Evolutionary conservation across 2,113 vertebrate genomes (phyloP), one percentile per base, ranked within the genome.

Genomic region (Sprattus sprattus): DNA sequence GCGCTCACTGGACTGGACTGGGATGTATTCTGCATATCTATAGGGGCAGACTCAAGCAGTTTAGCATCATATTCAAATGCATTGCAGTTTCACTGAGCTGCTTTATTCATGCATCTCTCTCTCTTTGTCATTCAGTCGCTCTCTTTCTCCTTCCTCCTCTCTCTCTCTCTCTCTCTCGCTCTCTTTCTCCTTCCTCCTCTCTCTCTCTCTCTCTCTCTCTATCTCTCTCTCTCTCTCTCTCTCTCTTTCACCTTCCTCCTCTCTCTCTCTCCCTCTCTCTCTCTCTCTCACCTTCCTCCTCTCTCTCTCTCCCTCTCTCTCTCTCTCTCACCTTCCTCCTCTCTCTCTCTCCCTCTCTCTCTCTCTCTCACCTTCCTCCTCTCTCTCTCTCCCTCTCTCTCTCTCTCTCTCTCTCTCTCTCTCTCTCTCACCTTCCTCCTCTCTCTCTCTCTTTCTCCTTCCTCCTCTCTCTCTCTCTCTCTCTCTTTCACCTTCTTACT

Each of bases 321-420:
- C 18, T n/a, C 22, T n/a, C 9, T n/a, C n/a, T n/a, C 98, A 99
- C 6, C 96, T 97, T 2, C 98, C 98, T n/a, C n/a, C n/a, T n/a
- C n/a, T n/a, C 75, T 49, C 47, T 49, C 47, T 11, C 10, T 11
- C 81, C 47, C 39, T 52, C 9, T 2, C 22, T 13, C 15, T 57
- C 54, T 57, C 54, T 57, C 54, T 57, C 54, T 57, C 54, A 6
- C n/a, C n/a, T 11, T 13, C 52, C 8, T 20, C 25, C 60, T 64
- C 60, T n/a, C n/a, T n/a, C 13, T 4, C 0, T 10, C 10, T 10
- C 6, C 47, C 10, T 10, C n/a, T 22, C n/a, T n/a, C 22, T 20
- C 22, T 18, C 47, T n/a, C 18, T 20, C 3, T 47, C 4, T 15
- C 16, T 0, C 10, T 49, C 47, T 4, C 10, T 64, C 57, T 18